Conservation (phyloP, 2,888 invertebrate species). For the Erynnis tages region DNA sequence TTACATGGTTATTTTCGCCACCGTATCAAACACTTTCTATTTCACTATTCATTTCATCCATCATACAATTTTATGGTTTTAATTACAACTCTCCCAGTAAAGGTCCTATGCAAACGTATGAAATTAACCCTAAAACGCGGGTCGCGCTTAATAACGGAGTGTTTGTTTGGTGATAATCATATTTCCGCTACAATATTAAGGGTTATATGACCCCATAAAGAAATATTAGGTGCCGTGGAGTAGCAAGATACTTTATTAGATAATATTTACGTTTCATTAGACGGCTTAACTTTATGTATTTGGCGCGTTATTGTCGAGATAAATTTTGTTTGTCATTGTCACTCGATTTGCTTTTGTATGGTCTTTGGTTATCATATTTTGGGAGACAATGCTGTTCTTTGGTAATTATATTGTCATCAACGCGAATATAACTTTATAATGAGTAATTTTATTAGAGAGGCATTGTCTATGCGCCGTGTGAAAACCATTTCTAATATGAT, state of each 20-base stretch:
- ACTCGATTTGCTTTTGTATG: slow-evolving; percentile 3
- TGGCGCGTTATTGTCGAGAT: slow-evolving; percentile 19
- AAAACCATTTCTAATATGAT: too few relatives aligned
- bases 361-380: slow-evolving; percentile 2
- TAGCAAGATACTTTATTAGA: slow-evolving; percentile 59
- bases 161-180: slow-evolving; percentile 67
- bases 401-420: too few relatives aligned
- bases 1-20: too few relatives aligned
- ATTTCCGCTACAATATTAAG: slow-evolving; percentile 64
- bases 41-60: neutral
- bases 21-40: neutral
- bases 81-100: slow-evolving; percentile 35
- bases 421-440: too few relatives aligned
- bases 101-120: slow-evolving; percentile 52
- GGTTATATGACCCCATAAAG: slow-evolving; percentile 68
- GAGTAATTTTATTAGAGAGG: neutral
- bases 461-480: too few relatives aligned
- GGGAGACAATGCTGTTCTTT: neutral
- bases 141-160: slow-evolving; percentile 50
- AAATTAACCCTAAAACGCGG: slow-evolving; percentile 53
- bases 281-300: slow-evolving; percentile 42
- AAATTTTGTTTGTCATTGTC: slow-evolving; percentile 15
- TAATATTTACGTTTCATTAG: slow-evolving; percentile 69
- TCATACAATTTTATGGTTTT: slow-evolving; percentile 37
- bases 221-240: slow-evolving; percentile 57